Percentiles rank a stretch among this genome's conserved stretches.
Evolutionary conservation across 2,797 vertebrate genomes (phyloP).

Genomic region (Characodon lateralis): DNA sequence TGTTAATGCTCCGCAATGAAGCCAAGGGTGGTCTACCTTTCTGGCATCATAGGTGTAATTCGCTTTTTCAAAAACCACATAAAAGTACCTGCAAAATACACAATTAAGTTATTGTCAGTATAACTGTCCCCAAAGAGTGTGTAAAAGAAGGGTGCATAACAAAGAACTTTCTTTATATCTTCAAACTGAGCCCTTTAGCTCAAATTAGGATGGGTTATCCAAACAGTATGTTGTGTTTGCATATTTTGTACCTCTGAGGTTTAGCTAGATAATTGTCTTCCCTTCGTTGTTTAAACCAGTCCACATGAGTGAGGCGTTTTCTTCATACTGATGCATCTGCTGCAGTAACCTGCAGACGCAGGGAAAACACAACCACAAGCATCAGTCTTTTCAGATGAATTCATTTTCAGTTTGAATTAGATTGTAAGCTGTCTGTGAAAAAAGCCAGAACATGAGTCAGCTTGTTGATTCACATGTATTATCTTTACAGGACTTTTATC

Average conservation of each 20-base stretch:
- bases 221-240: conserved; percentile 38
- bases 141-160: conserved; percentile 47
- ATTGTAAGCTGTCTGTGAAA: conserved; percentile 61
- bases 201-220: conserved; percentile 47
- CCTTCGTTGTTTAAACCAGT: conserved; percentile 55
- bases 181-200: conserved; percentile 54
- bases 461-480: conserved; percentile 57
- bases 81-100: conserved; percentile 9
- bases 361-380: conserved; percentile 65
- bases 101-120: too few species aligned
- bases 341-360: conserved; percentile 56
- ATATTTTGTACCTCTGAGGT: conserved; percentile 54
- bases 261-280: conserved; percentile 60
- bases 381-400: conserved; percentile 59
- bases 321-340: conserved; percentile 59
- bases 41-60: not conserved
- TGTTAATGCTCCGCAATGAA: not conserved
- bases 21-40: not conserved
- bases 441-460: conserved; percentile 56
- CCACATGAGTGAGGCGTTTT: conserved; percentile 55
- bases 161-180: conserved; percentile 32
- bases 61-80: conserved; percentile 31
- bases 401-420: conserved; percentile 59
- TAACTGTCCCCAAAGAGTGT: conserved; percentile 25
- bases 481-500: not conserved